These are phyloP conservation scores for Morinoia aosen DNA, from an alignment of 2,888 invertebrate species.

Conservation along the genomic window DNA sequence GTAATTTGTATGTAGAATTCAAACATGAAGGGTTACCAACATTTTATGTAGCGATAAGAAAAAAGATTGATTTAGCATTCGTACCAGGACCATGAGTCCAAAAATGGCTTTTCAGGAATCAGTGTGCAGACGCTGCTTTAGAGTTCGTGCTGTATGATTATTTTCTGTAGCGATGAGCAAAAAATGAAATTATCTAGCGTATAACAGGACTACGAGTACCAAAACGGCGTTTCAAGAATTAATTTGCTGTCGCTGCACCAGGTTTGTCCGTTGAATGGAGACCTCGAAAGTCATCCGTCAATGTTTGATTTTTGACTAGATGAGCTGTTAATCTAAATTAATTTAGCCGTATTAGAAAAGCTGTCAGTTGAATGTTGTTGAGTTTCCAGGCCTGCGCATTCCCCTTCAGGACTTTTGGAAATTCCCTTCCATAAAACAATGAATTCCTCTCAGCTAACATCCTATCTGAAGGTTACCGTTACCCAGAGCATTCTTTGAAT, in stretches of 20 bases:
- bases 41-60: background rate
- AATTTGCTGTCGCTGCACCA: background rate
- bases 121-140: background rate
- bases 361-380: background rate
- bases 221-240: background rate
- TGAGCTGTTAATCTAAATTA: background rate
- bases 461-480: background rate
- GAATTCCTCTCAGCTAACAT: background rate
- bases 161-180: no score
- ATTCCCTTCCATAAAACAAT: background rate
- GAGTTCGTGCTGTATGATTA: no score
- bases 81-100: background rate
- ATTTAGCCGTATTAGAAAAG: background rate
- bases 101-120: background rate
- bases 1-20: background rate
- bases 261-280: background rate
- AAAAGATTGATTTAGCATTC: background rate
- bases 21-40: background rate
- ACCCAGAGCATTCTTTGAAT: background rate
- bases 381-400: background rate
- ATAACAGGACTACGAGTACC: background rate
- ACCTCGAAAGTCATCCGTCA: no score
- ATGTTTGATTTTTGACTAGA: no score
- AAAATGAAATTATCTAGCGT: background rate
- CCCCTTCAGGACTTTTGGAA: background rate